Base-by-base conservation (phyloP, 2,797 vertebrate species). In the Sarcophilus harrisii region DNA sequence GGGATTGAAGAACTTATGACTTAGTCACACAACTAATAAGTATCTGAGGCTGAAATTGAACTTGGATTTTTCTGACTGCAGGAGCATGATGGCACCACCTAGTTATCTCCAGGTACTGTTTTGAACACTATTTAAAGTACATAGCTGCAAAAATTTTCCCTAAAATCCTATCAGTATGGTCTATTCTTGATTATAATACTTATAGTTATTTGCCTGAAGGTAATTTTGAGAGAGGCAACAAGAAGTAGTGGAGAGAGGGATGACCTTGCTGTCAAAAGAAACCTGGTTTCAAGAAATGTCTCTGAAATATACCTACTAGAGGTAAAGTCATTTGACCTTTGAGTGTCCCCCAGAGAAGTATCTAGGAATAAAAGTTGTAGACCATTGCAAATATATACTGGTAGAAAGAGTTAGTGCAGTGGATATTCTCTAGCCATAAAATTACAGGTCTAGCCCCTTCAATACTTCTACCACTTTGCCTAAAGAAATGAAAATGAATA, bases 181-280 rank as follows among this genome's bases (percentile, higher is more conserved):
- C 16, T 21, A 38, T 30, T 90, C 38, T 57, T 57, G 87, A 92
- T 0, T 52, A 24, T 27, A 95, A 87, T 93, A 96, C 93, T 96
- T 97, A 95, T 91, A 81, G 27, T n/a, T 94, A 55, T 96, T 52
- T 97, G 90, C 95, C 58, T 96, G 96, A 57, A 93, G 92, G 92
- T 95, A 62, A 60, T 93, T 45, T 81, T 94, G 96, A 97, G 97
- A 57, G 90, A 96, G 94, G 97, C 97, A 95, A 91, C 95, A 95
- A 89, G 18, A 38, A 45, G 21, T 81, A 81, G 73, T 81, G 21
- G 38, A 45, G n/a, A 81, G 8, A 81, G 38, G 2, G 18, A 45
- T 38, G 66, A 3, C 66, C 5, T 24, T 81, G 18, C 18, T 81
- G 18, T 81, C 73, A 81, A 81, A 38, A 81, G 54, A 81, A 29